phyloP scores from a whole-genome alignment of 1,140 invertebrate species.

The Argopecten irradians region DNA sequence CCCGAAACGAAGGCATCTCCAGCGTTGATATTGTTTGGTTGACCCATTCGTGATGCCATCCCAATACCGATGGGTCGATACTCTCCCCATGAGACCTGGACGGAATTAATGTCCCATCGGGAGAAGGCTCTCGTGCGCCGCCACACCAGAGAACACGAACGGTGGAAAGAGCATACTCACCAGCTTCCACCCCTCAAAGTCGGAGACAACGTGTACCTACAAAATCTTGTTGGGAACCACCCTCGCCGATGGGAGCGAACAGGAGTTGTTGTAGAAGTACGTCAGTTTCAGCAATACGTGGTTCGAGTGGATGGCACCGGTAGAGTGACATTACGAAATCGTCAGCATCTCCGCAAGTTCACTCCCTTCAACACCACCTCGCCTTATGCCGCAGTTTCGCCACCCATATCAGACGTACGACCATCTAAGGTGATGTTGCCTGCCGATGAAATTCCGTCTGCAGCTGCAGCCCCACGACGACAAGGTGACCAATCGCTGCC shows the following conservation, averaged over 20 bases:
- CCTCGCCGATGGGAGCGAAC: slow-evolving; percentile 44
- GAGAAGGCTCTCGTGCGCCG: slow-evolving; percentile 35
- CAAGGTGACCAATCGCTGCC: too few relatives aligned
- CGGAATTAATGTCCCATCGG: slow-evolving; percentile 16
- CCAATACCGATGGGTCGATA: slow-evolving; percentile 41
- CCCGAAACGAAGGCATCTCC: slow-evolving; percentile 49
- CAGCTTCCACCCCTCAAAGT: slow-evolving; percentile 38
- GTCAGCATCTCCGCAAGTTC: slow-evolving; percentile 48
- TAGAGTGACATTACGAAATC: slow-evolving; percentile 42
- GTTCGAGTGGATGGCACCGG: slow-evolving; percentile 47
- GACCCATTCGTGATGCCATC: slow-evolving; percentile 50
- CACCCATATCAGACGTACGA: background rate
- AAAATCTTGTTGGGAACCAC: slow-evolving; percentile 47
- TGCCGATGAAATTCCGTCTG: too few relatives aligned
- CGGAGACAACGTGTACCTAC: slow-evolving; percentile 48
- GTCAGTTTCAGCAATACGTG: slow-evolving; percentile 49
- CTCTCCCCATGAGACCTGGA: slow-evolving; percentile 42
- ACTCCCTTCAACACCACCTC: slow-evolving; percentile 39
- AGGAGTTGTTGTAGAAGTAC: slow-evolving; percentile 44
- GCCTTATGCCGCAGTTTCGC: too few relatives aligned
- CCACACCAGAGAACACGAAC: slow-evolving; percentile 42
- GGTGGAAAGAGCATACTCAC: slow-evolving; percentile 36
- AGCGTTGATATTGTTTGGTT: slow-evolving; percentile 48
- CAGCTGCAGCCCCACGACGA: too few relatives aligned
- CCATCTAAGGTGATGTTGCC: too few relatives aligned